These are phyloP conservation scores for Nemotelus nigrinus DNA, from an alignment of 2,888 invertebrate species.

Conservation along the genomic window DNA sequence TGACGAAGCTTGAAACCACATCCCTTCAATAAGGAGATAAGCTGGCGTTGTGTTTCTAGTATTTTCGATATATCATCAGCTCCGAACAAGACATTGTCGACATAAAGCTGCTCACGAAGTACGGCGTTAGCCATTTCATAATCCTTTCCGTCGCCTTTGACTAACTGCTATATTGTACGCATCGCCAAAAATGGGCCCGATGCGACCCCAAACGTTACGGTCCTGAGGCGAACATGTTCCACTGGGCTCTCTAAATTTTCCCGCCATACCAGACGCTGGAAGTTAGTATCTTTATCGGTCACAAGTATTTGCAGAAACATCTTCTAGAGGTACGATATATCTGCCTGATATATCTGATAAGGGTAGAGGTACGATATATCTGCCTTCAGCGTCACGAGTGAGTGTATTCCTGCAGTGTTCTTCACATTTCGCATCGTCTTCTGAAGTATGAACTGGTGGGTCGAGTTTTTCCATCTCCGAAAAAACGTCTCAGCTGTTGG, in stretches of 20 bases:
- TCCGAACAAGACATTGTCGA: conserved; percentile 3
- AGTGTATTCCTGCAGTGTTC: neutral
- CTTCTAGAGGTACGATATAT: neutral
- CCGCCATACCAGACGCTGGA: conserved; percentile 4
- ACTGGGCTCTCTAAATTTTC: neutral
- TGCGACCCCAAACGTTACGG: neutral
- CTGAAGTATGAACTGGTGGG: neutral
- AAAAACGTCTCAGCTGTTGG: neutral
- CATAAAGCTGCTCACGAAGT: neutral
- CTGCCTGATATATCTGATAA: too few relatives aligned
- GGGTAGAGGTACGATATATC: neutral
- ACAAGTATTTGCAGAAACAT: conserved; percentile 2
- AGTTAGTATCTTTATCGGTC: neutral
- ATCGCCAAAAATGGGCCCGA: neutral
- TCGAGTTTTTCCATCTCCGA: neutral
- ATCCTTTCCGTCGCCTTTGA: neutral
- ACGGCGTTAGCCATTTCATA: neutral
- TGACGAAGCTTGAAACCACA: neutral
- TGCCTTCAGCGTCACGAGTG: neutral
- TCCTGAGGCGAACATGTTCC: neutral
- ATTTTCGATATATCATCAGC: neutral
- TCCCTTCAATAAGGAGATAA: neutral
- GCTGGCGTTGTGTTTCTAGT: neutral
- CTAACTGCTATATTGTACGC: neutral
- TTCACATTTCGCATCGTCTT: neutral